A percentile compares a stretch with the other conserved stretches of the same genome.
phyloP scores from a whole-genome alignment of 2,113 vertebrate species.

The Paradoxurus hermaphroditus region DNA sequence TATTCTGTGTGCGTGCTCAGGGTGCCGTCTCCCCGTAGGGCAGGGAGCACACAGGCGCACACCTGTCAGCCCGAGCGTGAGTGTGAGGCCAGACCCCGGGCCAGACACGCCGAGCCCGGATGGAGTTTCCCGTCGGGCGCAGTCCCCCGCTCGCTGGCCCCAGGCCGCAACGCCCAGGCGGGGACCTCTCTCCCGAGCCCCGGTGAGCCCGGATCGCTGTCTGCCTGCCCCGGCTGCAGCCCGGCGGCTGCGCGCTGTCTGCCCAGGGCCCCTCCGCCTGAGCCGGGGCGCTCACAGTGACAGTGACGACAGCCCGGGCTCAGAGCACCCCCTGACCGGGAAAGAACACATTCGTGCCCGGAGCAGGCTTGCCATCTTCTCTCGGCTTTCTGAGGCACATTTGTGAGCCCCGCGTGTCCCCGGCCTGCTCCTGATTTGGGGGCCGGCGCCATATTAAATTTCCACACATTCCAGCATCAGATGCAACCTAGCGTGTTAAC shows the following conservation, averaged over 20 bases:
- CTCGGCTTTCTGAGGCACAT: not conserved
- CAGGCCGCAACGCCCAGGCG: fast-evolving
- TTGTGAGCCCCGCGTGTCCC: not conserved
- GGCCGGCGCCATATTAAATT: fast-evolving
- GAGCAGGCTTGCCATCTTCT: fast-evolving
- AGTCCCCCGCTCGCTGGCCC: fast-evolving
- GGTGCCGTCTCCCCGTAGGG: fast-evolving
- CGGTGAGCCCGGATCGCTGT: fast-evolving
- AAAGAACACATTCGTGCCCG: fast-evolving
- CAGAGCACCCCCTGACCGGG: fast-evolving
- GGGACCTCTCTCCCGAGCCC: fast-evolving
- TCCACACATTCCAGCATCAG: not conserved
- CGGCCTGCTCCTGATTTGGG: fast-evolving
- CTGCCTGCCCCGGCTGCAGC: fast-evolving
- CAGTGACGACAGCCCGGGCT: not conserved
- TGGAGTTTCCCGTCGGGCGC: not conserved
- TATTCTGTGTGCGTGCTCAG: fast-evolving
- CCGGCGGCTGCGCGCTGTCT: fast-evolving
- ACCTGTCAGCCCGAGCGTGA: fast-evolving
- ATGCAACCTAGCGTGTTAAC: not conserved
- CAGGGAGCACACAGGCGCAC: not conserved
- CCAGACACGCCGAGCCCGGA: fast-evolving
- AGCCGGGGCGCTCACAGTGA: not conserved
- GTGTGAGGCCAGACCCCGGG: fast-evolving
- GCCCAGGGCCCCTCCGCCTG: not conserved